Base-by-base conservation (phyloP, 2,113 vertebrate genomes). In the Prolemur simus region DNA sequence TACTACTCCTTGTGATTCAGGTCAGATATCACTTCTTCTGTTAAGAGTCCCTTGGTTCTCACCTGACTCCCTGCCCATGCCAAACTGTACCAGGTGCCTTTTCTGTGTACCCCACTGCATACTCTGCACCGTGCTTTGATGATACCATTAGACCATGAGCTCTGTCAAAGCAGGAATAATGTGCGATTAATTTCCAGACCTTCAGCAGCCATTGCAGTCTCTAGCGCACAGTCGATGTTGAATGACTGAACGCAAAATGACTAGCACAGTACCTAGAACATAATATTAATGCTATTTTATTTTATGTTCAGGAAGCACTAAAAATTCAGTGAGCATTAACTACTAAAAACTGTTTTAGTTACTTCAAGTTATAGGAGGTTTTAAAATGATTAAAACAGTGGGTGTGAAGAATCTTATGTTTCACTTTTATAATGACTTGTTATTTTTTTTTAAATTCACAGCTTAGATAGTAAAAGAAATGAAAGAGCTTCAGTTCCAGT, bases 361-460 rank as follows among this genome's bases (percentile, higher is more conserved):
- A 86, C 47, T 94, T 92, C 84, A 91, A 94, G 80, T 91, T 83
- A 89, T 68, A 83, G 93, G 76, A 95, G 95, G 83, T 87, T 97
- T 97, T 84, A 37, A 93, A 93, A 96, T 97, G 89, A 96, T 94
- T 96, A 92, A 96, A 94, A 96, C 64, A 93, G 91, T 96, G 91
- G 83, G 64, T 68, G 66, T 95, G 89, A 97, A 96, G 91, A 95
- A 93, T 96, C 86, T 91, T 68, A 76, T 63, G 74, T 95, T 97
- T 98, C 93, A 87, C 64, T 96, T 94, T 95, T 91, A 91, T 93
- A 97, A 96, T 84, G 93, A 89, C 89, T 96, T 97, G 97, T 96
- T 97, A 96, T 93, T 96, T 95, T 95, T 95, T 96, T 96, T 97
- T 95, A 94, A 95, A 96, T 87, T 91, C 96, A 91, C 91, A 90